Evolutionary conservation across 2,113 vertebrate genomes (phyloP).

Genomic region (Sylvilagus bachmani): DNA sequence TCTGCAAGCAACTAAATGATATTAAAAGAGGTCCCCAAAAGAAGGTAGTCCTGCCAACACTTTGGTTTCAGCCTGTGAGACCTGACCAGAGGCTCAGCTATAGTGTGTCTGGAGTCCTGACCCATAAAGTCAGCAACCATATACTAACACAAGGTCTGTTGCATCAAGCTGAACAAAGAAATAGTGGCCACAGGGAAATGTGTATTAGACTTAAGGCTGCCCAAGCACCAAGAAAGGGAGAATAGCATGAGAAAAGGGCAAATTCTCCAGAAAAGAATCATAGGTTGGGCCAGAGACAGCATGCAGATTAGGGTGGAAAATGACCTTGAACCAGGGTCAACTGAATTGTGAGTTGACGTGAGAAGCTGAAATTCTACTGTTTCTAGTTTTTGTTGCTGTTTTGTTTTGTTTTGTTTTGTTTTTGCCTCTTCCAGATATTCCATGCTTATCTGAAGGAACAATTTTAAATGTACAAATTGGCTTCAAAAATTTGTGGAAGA

Average conservation of each 20-base stretch:
- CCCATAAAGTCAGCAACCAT: accelerated
- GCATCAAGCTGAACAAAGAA: background rate
- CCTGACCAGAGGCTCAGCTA: background rate
- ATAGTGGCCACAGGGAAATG: background rate
- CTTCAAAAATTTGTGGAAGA: no score
- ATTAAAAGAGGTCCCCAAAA: background rate
- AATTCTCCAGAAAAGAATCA: background rate
- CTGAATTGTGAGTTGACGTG: background rate
- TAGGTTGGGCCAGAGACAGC: background rate
- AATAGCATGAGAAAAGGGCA: background rate
- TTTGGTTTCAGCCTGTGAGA: background rate
- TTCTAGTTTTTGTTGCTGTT: background rate
- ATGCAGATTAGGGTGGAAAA: background rate
- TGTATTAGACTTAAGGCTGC: background rate
- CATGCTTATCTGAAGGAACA: background rate
- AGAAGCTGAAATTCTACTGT: background rate
- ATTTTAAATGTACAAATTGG: background rate
- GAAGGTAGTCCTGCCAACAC: background rate
- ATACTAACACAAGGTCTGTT: background rate
- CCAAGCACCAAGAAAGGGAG: background rate
- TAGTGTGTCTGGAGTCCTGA: background rate
- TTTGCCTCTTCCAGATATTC: background rate
- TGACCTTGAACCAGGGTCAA: background rate
- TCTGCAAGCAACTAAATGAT: background rate
- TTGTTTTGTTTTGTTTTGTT: no score